These are phyloP conservation scores for Spatulosminthurus flaviceps DNA, from an alignment of 2,888 invertebrate species.

Conservation along the genomic window DNA sequence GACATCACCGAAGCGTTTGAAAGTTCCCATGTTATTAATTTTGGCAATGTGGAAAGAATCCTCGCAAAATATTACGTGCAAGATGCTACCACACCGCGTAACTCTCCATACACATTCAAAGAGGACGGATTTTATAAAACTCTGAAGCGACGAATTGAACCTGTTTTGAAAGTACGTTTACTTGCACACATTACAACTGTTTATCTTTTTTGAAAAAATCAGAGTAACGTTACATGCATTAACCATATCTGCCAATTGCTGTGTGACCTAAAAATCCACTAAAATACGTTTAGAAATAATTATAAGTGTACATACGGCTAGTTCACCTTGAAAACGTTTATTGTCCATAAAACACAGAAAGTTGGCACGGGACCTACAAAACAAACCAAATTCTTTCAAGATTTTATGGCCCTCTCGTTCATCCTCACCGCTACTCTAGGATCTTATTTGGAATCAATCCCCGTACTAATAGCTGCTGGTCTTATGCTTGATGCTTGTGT, in stretches of 20 bases:
- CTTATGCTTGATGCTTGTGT: conserved; percentile 58
- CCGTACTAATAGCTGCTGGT: conserved; percentile 59
- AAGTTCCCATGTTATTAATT: conserved; percentile 64
- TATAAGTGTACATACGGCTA: too few species aligned
- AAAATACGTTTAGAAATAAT: too few species aligned
- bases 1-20: conserved; percentile 65
- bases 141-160: conserved; percentile 57
- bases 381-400: conserved; percentile 57
- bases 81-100: conserved; percentile 56
- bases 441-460: conserved; percentile 49
- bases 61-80: conserved; percentile 61
- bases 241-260: too few species aligned
- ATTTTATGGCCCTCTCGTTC: conserved; percentile 56
- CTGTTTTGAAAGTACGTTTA: conserved; percentile 54
- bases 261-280: too few species aligned
- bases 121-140: conserved; percentile 64
- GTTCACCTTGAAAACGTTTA: neutral
- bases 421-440: conserved; percentile 53
- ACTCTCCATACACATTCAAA: conserved; percentile 64
- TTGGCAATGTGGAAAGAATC: conserved; percentile 50
- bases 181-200: neutral
- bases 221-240: neutral
- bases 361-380: conserved; percentile 60
- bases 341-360: conserved; percentile 33
- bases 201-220: neutral